A percentile compares a stretch with the other conserved stretches of the same genome.
phyloP scores from a whole-genome alignment of 92 coral and sea anemone genomes.

The Diadumene lineata region DNA sequence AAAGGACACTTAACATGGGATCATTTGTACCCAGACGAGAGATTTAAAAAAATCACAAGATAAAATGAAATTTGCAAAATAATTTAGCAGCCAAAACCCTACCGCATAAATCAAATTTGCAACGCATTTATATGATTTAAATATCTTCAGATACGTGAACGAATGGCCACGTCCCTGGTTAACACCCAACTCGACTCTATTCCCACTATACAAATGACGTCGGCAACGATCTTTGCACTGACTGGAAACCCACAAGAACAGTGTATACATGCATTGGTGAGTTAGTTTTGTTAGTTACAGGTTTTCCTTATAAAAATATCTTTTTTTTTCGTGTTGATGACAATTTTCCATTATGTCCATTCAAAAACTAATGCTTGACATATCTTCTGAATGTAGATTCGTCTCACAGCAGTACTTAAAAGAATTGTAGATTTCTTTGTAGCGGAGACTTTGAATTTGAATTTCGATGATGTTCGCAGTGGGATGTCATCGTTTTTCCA shows the following conservation, averaged over 20 bases:
- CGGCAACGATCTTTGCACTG: conserved; percentile 37
- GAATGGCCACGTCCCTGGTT: conserved; percentile 36
- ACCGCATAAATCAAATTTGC: too few relatives aligned
- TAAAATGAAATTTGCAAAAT: too few relatives aligned
- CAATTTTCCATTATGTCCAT: too few relatives aligned
- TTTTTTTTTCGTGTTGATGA: too few relatives aligned
- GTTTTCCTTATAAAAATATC: too few relatives aligned
- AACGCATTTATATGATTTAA: not conserved
- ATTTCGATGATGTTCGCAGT: conserved; percentile 7
- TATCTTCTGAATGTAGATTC: conserved; percentile 14
- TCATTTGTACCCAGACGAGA: too few relatives aligned
- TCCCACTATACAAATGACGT: conserved; percentile 45
- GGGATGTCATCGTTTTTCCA: conserved; percentile 21
- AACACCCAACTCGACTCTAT: conserved; percentile 41
- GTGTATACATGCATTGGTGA: conserved; percentile 27
- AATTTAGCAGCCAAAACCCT: too few relatives aligned
- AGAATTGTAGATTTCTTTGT: conserved; percentile 23
- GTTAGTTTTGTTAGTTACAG: too few relatives aligned
- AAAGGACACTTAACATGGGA: too few relatives aligned
- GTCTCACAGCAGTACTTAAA: conserved; percentile 23
- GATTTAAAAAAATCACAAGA: too few relatives aligned
- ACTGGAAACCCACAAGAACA: conserved; percentile 46
- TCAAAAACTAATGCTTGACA: not conserved
- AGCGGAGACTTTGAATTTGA: conserved; percentile 3
- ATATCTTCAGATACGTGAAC: conserved; percentile 40